Conservation (phyloP, 2,113 vertebrate genomes). For the Laterallus jamaicensis region DNA sequence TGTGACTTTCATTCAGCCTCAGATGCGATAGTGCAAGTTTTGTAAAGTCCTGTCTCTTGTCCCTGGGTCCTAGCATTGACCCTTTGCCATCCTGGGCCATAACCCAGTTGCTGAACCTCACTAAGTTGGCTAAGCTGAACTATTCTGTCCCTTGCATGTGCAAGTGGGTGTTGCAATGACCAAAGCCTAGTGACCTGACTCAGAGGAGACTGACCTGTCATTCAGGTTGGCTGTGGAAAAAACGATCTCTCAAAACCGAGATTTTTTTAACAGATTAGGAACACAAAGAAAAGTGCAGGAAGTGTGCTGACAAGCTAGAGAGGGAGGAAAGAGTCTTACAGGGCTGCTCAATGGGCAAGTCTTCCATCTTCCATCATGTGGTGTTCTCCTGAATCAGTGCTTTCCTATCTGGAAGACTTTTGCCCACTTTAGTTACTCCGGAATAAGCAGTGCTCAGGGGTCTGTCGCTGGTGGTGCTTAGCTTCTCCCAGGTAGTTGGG, state of each 20-base stretch:
- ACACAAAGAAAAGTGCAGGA: background rate
- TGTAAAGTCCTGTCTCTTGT: background rate
- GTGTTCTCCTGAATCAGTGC: rapidly evolving
- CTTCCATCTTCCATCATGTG: background rate
- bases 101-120: background rate
- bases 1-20: background rate
- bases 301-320: background rate
- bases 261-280: background rate
- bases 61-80: background rate
- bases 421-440: background rate
- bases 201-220: background rate
- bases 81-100: background rate
- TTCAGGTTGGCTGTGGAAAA: background rate
- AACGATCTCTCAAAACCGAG: rapidly evolving
- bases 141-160: rapidly evolving
- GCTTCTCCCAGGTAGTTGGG: background rate
- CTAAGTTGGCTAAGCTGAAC: background rate
- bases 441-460: background rate
- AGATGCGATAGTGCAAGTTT: background rate
- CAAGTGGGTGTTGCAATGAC: background rate
- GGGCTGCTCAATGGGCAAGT: background rate
- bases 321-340: background rate
- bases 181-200: background rate
- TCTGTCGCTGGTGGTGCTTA: background rate
- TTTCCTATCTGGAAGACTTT: background rate